Base-by-base conservation (phyloP, 2,113 vertebrate genomes). In the Ictalurus furcatus region DNA sequence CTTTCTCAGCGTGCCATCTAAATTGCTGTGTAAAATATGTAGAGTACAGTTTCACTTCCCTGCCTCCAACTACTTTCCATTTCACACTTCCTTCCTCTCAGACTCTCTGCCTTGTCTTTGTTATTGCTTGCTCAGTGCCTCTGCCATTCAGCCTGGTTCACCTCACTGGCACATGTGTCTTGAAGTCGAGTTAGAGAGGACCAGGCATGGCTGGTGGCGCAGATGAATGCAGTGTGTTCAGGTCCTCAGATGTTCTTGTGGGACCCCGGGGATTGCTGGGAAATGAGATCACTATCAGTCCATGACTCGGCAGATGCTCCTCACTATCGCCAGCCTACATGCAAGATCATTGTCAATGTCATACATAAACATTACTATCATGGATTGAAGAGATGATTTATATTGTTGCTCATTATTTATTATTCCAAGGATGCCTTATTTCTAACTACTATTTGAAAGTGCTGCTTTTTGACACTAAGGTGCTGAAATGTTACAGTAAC, bases 231-330 rank as follows among this genome's bases (percentile, higher is more conserved):
- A 89, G 93, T 92, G 90, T 92, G 92, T 92, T 93, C 84, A 90
- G 93, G 96, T 93, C 94, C 94, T 96, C 96, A 96, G 96, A 96
- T 94, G 94, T 96, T 93, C 91, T 93, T 92, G 93, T 86, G 91
- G 89, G 91, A 96, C 93, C 95, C 95, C 93, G 92, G 97, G 96
- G 96, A 96, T 86, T 78, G 93, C 93, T 91, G 95, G 95, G 94
- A 96, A 96, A 97, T 96, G 96, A 97, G 96, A 97, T 96, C 96
- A 94, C 96, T 96, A 96, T 97, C 97, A 96, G 95, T 96, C 96
- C 96, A 95, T 95, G 95, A 96, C 95, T 95, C 93, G 96, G 96
- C 95, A 96, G 96, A 96, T 95, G 94, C 95, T 96, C 93, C 94
- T 93, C 93, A 94, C 94, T 95, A 96, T 95, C 95, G 96, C 95